Evolutionary conservation across 2,888 invertebrate genomes (phyloP), one percentile per base, ranked within the genome.

Genomic region (Sesia bembeciformis): DNA sequence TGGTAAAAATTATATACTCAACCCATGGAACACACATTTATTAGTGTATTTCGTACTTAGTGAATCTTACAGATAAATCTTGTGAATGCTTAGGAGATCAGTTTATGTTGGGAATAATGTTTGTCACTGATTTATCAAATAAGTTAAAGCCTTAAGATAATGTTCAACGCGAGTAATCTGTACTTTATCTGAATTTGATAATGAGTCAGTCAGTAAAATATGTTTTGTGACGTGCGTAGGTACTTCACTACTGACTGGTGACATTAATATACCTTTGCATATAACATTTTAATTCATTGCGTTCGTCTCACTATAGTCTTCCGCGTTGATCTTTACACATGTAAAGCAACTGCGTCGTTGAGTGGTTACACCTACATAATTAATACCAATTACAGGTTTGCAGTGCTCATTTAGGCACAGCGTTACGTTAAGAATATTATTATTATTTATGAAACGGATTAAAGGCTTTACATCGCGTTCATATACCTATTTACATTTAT

Each of bases 301-400:
- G 23, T 23, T 46, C 23, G 8, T 46, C 46, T 46, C 8, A 23
- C 46, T 46, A 2, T 23, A 46, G 46, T 40, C 58, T 57, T 58
- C 58, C 58, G 58, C 55, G 40, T 58, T 23, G 55, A 53, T 57
- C 54, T 57, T 57, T 55, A 54, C 38, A 8, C 46, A 46, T 50
- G 8, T 38, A 39, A 41, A 52, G 42, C 43, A 49, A 40, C 52
- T 52, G 52, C 52, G 52, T 42, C 39, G 40, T 51, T 51, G 38
- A 49, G 39, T 52, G 49, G 49, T 46, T 52, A 50, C 50, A 50
- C 50, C 50, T 50, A 50, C 50, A 50, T 50, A 39, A 23, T 46
- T 39, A 39, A 39, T 6, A 50, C 39, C 39, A 50, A 39, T 38
- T 50, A 50, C 38, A 50, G 38, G 38, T 50, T 46, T 46, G 46